Evolutionary conservation across 2,797 vertebrate genomes (phyloP).

Genomic region (Cynodonichthys magdalenae): DNA sequence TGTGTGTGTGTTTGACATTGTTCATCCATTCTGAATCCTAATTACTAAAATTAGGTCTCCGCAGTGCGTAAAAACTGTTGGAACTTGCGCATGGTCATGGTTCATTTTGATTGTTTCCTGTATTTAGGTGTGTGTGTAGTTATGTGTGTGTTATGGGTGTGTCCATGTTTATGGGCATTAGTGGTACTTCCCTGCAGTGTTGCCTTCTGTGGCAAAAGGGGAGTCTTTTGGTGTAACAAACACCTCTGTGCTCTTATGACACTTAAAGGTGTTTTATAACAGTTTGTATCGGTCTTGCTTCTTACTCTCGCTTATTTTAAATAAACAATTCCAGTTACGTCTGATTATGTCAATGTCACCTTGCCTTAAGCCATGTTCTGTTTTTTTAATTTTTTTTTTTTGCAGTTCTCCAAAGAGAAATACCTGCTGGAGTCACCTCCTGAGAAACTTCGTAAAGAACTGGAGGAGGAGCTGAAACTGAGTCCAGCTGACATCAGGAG

Average conservation of each 20-base stretch:
- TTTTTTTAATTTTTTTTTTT: slow-evolving; percentile 19
- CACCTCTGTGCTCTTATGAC: neutral
- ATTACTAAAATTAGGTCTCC: slow-evolving; percentile 32
- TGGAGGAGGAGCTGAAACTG: slow-evolving; percentile 96
- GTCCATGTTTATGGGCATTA: slow-evolving; percentile 25
- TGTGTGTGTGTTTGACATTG: slow-evolving; percentile 14
- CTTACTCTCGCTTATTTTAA: neutral
- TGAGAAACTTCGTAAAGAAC: slow-evolving; percentile 94
- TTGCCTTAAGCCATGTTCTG: slow-evolving; percentile 17
- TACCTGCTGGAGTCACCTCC: slow-evolving; percentile 96
- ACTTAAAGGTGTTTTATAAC: slow-evolving; percentile 2
- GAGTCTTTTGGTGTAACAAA: slow-evolving; percentile 30
- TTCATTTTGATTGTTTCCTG: slow-evolving; percentile 51
- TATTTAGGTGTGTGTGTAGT: neutral
- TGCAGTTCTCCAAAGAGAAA: slow-evolving; percentile 98
- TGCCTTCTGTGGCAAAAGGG: slow-evolving; percentile 65
- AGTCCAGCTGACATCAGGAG: slow-evolving; percentile 93
- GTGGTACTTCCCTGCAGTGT: slow-evolving; percentile 54
- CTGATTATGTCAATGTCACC: neutral
- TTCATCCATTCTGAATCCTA: slow-evolving; percentile 9
- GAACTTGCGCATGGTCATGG: slow-evolving; percentile 54
- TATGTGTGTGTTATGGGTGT: neutral
- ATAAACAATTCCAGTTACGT: no score
- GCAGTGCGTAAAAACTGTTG: slow-evolving; percentile 43
- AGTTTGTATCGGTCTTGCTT: slow-evolving; percentile 7